These are phyloP conservation scores for Drusus annulatus DNA, from an alignment of 1,140 invertebrate genomes.

Conservation along the genomic window DNA sequence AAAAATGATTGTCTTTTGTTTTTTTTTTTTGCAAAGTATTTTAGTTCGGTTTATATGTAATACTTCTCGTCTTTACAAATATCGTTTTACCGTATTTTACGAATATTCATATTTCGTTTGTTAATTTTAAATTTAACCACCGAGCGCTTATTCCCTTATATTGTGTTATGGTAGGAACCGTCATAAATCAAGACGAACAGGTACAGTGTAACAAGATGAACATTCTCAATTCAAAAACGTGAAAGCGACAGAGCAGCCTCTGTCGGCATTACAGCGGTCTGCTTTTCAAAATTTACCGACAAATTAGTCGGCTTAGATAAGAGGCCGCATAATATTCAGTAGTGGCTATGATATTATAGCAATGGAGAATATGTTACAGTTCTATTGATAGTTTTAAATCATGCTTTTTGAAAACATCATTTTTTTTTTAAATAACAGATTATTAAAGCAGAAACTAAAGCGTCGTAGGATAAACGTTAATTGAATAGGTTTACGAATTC, in stretches of 20 bases:
- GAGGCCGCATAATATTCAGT: constrained; percentile 35
- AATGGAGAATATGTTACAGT: no score
- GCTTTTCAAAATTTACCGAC: constrained; percentile 29
- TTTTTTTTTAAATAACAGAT: no score
- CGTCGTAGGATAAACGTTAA: no score
- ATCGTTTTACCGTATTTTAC: no score
- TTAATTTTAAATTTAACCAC: not conserved
- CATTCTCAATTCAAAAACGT: constrained; percentile 34
- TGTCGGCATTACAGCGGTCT: constrained; percentile 29
- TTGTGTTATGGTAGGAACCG: not conserved
- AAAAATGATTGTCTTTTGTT: no score
- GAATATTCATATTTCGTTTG: not conserved
- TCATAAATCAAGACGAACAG: not conserved
- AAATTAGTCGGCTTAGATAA: constrained; percentile 39
- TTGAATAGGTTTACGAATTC: no score
- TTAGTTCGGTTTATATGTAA: no score
- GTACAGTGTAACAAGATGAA: not conserved
- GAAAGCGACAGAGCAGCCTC: not conserved
- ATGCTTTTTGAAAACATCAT: no score
- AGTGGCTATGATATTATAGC: not conserved
- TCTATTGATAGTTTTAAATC: no score
- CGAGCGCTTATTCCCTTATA: not conserved
- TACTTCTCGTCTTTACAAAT: no score
- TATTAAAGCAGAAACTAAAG: no score
- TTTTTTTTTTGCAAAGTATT: no score